These are phyloP conservation scores for Aspidiotus rigidus DNA, from an alignment of 2,888 invertebrate genomes.

Conservation along the genomic window DNA sequence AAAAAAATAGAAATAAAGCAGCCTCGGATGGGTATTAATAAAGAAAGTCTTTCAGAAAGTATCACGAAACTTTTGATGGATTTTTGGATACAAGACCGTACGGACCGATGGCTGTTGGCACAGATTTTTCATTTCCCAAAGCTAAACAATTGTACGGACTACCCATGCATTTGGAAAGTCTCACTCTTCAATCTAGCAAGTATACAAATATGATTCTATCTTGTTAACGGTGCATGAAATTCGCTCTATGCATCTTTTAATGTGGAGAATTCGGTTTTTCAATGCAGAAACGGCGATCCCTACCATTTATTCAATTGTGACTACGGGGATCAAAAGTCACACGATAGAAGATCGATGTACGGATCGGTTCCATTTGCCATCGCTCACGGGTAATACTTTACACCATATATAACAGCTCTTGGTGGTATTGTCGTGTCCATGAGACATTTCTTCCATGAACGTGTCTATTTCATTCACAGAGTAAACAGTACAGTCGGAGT, in stretches of 20 bases:
- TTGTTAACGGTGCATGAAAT: no score
- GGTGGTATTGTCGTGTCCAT: not conserved
- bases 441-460: not conserved
- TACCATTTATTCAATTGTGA: conserved; percentile 94
- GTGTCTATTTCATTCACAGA: conserved; percentile 40
- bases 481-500: conserved; percentile 72
- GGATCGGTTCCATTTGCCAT: conserved; percentile 89
- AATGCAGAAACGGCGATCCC: conserved; percentile 58
- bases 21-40: no score
- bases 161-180: conserved; percentile 91
- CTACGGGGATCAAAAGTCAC: conserved; percentile 94
- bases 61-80: conserved; percentile 92
- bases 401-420: not conserved
- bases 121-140: conserved; percentile 87
- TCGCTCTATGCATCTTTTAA: no score
- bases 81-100: conserved; percentile 89
- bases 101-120: conserved; percentile 87
- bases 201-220: conserved; percentile 39
- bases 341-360: conserved; percentile 92
- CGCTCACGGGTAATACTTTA: conserved; percentile 66
- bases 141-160: conserved; percentile 89
- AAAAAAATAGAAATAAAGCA: no score
- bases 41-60: conserved; percentile 50
- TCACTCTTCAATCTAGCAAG: conserved; percentile 76
- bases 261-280: conserved; percentile 40